Percentiles rank a stretch among this genome's conserved stretches.
These are phyloP conservation scores for Cnemophilus loriae DNA, from an alignment of 2,113 vertebrate species.

Conservation along the genomic window DNA sequence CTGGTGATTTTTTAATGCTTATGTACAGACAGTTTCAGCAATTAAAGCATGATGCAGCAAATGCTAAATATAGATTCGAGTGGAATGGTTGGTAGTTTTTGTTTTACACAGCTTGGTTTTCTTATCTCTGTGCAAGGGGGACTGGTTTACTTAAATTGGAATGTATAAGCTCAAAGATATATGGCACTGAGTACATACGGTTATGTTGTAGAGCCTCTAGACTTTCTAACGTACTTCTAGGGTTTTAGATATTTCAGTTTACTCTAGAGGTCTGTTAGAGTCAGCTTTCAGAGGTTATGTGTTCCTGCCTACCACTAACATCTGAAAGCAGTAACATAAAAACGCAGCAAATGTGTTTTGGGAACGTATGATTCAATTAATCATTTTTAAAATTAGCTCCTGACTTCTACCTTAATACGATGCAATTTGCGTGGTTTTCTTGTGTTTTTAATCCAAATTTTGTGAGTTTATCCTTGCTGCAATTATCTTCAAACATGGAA, in stretches of 20 bases:
- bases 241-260: not conserved
- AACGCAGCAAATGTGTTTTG: not conserved
- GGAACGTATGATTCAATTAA: not conserved
- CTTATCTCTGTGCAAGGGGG: not conserved
- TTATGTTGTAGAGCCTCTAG: not conserved
- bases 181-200: not conserved
- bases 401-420: not conserved
- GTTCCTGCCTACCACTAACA: not conserved
- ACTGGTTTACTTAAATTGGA: not conserved
- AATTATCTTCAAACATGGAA: not conserved
- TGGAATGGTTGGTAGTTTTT: not conserved
- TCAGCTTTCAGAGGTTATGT: not conserved
- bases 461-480: not conserved
- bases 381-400: not conserved
- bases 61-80: not conserved
- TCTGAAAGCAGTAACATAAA: not conserved
- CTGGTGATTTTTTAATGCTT: not conserved
- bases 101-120: not conserved
- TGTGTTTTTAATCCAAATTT: not conserved
- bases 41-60: not conserved
- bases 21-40: not conserved
- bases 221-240: not conserved
- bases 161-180: not conserved
- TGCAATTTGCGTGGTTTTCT: not conserved
- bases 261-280: not conserved